Base-by-base conservation (phyloP, 92 coral and sea anemone genomes). In the Montipora capitata region DNA sequence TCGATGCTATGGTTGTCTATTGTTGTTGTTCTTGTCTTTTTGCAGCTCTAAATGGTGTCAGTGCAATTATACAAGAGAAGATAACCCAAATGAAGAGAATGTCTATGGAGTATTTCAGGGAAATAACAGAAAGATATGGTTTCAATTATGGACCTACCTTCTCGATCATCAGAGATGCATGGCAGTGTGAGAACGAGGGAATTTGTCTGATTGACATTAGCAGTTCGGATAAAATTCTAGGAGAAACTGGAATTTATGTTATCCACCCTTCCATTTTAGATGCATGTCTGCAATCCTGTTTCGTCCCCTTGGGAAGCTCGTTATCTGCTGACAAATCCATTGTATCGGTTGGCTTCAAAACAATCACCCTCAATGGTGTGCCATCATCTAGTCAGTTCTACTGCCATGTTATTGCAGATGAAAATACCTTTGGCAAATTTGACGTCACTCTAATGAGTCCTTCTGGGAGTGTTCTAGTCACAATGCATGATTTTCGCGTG, bases 221-320 rank as follows among this genome's bases (percentile, higher is more conserved):
- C 14, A 87, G 75, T 6, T 59, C 75, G 3, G 38, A 40, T 3
- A 10, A 9, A 35, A 45, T 81, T 78, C 80, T 62, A 40, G 3
- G 57, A 1, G 95, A 96, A 71, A 78, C 79, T 58, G 72, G 68
- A 10, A n/a, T 62, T 68, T 96, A 96, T 58, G 87, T 96, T 10
- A 77, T 95, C n/a, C 99, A 96, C 72, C 99, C 99, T 1, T 91
- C 98, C 9, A 82, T 96, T 20, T 76, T 96, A 44, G 99, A 96
- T 74, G 96, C 99, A 2, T 96, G 99, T 51, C 88, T 96, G 15
- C 99, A 96, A 86, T 93, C 91, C 39, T 89, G 95, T 77, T 91
- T 81, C 41, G 57, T 94, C n/a, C 89, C 89, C 12, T 49, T 76
- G 40, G 77, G 63, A 14, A 56, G 0, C 38, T 70, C 18, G 2